These are phyloP conservation scores for Araneus ventricosus DNA, from an alignment of 1,140 invertebrate species.

Conservation along the genomic window DNA sequence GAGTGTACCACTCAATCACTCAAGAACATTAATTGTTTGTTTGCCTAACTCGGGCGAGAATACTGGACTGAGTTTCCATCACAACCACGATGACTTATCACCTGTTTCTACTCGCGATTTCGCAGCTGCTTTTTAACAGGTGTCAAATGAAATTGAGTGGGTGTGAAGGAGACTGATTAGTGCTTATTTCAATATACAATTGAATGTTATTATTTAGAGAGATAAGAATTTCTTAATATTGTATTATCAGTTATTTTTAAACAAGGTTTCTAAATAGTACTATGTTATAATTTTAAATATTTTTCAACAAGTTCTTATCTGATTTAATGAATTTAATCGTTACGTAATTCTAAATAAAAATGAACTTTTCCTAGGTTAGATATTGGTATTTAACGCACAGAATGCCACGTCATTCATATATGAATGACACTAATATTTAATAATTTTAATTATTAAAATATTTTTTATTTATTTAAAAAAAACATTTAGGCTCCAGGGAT, in stretches of 20 bases:
- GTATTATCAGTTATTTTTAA: neutral
- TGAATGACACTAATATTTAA: too few relatives aligned
- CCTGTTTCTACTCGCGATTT: neutral
- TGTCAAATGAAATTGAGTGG: neutral
- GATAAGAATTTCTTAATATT: neutral
- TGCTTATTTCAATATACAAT: neutral
- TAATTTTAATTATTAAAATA: too few relatives aligned
- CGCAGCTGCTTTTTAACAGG: neutral
- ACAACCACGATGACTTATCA: neutral
- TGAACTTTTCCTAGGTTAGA: too few relatives aligned
- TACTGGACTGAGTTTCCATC: neutral
- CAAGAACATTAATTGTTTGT: neutral
- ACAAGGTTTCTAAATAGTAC: neutral
- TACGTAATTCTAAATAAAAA: too few relatives aligned
- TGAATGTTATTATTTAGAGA: neutral
- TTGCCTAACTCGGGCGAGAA: neutral
- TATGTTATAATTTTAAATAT: too few relatives aligned
- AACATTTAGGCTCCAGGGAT: too few relatives aligned
- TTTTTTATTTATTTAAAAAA: too few relatives aligned
- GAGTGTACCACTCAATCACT: conserved; percentile 6
- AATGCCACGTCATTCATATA: too few relatives aligned
- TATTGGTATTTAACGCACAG: too few relatives aligned
- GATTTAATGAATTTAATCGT: too few relatives aligned
- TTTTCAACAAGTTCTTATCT: too few relatives aligned
- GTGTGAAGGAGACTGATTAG: neutral